Evolutionary conservation across 2,113 vertebrate species (phyloP).

Genomic region (Meriones unguiculatus): DNA sequence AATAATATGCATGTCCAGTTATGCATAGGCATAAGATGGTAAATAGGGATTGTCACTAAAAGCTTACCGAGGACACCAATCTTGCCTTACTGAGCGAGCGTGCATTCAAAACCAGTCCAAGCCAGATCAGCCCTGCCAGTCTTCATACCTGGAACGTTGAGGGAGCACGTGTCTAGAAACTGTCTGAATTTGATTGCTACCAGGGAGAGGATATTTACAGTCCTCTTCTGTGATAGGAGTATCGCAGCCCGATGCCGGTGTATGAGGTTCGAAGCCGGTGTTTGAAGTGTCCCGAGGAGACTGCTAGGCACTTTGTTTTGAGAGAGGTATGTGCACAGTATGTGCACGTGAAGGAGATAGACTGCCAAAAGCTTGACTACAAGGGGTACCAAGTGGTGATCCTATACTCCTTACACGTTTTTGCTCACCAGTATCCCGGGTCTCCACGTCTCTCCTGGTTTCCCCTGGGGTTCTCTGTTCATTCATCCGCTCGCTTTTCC

Average conservation of each 20-base stretch:
- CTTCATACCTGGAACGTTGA: neutral
- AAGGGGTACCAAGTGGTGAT: neutral
- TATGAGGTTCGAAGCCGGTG: neutral
- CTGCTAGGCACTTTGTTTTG: neutral
- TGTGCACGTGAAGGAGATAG: neutral
- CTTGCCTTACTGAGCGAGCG: neutral
- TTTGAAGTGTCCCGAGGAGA: neutral
- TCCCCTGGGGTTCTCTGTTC: neutral
- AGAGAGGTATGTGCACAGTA: neutral
- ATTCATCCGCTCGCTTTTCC: neutral
- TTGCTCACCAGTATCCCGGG: neutral
- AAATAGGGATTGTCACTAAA: neutral
- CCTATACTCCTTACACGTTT: neutral
- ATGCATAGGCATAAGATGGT: no score
- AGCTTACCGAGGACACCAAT: neutral
- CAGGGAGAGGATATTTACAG: neutral
- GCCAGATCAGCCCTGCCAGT: no score
- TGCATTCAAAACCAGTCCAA: neutral
- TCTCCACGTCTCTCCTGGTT: neutral
- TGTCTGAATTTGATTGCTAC: neutral
- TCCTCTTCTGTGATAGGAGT: neutral
- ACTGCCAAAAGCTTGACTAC: neutral
- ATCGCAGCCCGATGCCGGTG: neutral
- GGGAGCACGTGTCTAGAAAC: neutral
- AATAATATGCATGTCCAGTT: neutral